Conservation (phyloP, 2,888 invertebrate species). For the Callyntrura guangdongensis region DNA sequence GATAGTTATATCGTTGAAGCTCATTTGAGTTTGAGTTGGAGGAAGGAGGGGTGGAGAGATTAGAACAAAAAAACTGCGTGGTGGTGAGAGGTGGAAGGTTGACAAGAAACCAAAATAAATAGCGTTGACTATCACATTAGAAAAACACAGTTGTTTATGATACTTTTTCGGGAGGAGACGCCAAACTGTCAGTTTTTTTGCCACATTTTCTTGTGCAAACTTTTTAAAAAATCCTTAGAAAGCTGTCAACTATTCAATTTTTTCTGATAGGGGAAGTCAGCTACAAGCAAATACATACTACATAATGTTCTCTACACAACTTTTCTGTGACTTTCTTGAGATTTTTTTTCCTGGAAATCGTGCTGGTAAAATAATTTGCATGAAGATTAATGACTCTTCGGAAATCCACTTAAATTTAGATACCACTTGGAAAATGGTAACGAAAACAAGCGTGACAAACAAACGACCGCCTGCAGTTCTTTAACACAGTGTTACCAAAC, state of each 20-base stretch:
- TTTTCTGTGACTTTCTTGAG: background rate
- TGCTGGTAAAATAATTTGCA: background rate
- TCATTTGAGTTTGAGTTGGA: too few relatives aligned
- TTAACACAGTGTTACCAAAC: too few relatives aligned
- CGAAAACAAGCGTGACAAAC: slow-evolving; percentile 69
- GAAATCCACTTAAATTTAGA: slow-evolving; percentile 64
- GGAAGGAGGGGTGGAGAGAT: background rate
- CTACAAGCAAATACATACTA: background rate
- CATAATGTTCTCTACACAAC: background rate
- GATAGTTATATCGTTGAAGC: slow-evolving; percentile 31
- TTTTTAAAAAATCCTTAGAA: slow-evolving; percentile 10
- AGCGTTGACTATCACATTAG: slow-evolving; percentile 20
- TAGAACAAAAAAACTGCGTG: background rate
- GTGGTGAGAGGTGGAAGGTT: slow-evolving; percentile 3
- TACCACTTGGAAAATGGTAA: slow-evolving; percentile 66
- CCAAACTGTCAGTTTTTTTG: background rate
- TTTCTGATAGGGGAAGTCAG: slow-evolving; percentile 41
- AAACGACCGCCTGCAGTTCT: slow-evolving; percentile 59
- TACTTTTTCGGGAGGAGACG: background rate
- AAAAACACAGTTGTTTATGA: slow-evolving; percentile 13
- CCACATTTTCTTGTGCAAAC: background rate
- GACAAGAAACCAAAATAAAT: slow-evolving; percentile 49
- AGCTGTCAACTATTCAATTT: slow-evolving; percentile 70
- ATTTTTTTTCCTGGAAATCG: slow-evolving; percentile 12
- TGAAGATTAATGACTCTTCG: slow-evolving; percentile 57